Base-by-base conservation (phyloP, 2,888 invertebrate species). In the Synanthedon formicaeformis region DNA sequence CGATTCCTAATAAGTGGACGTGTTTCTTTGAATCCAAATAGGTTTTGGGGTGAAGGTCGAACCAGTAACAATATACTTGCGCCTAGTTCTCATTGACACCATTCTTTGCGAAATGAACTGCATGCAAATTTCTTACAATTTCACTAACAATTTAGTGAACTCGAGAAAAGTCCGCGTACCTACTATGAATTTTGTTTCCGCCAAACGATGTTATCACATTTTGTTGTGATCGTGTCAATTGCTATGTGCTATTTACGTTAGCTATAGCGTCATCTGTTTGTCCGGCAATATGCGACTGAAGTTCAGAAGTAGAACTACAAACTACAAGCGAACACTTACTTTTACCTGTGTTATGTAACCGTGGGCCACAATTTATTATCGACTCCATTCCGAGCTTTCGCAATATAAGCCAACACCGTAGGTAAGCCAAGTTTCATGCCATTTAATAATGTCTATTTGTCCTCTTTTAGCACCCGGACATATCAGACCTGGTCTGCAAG, bases 311-410 rank as follows among this genome's bases (percentile, higher is more conserved):
- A 78, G 69, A 74, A 71, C 69, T 62, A 67, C 70, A 61, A 74
- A 71, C 69, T 62, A 67, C 70, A 61, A 75, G 75, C 75, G 71
- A 78, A 70, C 71, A 78, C 78, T 78, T 74, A 86, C 85, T 85
- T 86, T 86, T 86, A 86, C 85, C 78, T 73, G 71, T 60, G 64
- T 85, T 84, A 78, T 78, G 79, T 81, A 86, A 86, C 63, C 57
- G 61, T 65, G 74, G 78, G 75, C 74, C 71, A 81, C 81, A 79
- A 81, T 84, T 86, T 85, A 83, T 78, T 82, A 82, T 81, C 72
- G 78, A 69, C 76, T 75, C 65, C 75, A 78, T 72, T 73, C 72
- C 75, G 66, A 82, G 79, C 81, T 86, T 85, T 86, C 86, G 85
- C 80, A 85, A 86, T 78, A 64, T 77, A 66, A 75, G 76, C 73